Base-by-base conservation (phyloP, 92 coral and sea anemone genomes). In the Bergia puertoricense region DNA sequence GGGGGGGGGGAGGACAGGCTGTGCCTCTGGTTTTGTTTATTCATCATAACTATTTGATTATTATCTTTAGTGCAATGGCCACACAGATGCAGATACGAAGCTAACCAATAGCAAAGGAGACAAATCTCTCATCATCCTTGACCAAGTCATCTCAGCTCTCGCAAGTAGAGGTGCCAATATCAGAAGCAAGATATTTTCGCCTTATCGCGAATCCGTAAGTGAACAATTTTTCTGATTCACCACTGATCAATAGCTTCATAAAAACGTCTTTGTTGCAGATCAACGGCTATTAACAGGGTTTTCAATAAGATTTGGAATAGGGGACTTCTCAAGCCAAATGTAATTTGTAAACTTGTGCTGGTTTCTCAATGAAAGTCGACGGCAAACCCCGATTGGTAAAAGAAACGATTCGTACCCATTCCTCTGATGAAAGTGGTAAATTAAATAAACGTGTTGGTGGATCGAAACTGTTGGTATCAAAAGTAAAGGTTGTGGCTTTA, bases 121-220 rank as follows among this genome's bases (percentile, higher is more conserved):
- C 83, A 91, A 96, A 80, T 92, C 99, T 6, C 83, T 97, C 54
- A 90, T 93, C 75, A 91, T 91, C n/a, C 91, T 97, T 14, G 99
- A 96, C 74, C 95, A 92, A 82, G 99, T 97, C 18, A 95, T 97
- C 82, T 97, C 99, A 36, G 89, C 97, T 7, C 91, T 97, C 30
- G 98, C 99, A 74, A 93, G 96, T 93, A 92, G 90, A 71, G 89
- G 88, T 39, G 41, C 91, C 6, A 88, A 87, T 62, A 77, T 90
- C 16, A 76, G 86, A 42, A 80, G 92, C 83, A 43, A 85, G 48
- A 73, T 59, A 40, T 79, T 89, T 36, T 81, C 91, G 13, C 99
- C 99, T 23, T 97, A 97, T 86, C 81, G 88, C 62, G 97, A 95
- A 45, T 97, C 99, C 68, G 99, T 97, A 85, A 88, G 99, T 89